phyloP scores from a whole-genome alignment of 37 sponge, comb jelly and placozoan genomes.

The Hexactinellida sp. region DNA sequence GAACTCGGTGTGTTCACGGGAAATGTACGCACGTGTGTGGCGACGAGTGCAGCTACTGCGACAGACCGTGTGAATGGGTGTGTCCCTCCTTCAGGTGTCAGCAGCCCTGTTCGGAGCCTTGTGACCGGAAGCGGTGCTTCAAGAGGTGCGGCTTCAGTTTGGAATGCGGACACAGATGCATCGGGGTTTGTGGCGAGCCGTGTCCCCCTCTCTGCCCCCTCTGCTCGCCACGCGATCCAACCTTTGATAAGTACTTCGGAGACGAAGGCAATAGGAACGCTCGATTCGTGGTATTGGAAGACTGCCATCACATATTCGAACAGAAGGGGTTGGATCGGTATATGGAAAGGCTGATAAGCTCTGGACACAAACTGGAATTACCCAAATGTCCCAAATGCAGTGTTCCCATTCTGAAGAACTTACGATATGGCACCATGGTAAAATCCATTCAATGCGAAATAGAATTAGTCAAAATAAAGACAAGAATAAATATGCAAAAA shows the following conservation, averaged over 20 bases:
- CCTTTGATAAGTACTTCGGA: neutral
- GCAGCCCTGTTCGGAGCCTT: neutral
- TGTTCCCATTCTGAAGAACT: neutral
- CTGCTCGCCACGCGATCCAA: neutral
- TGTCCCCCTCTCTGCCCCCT: neutral
- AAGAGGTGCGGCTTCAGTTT: neutral
- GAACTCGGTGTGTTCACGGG: neutral
- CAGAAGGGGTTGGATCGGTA: neutral
- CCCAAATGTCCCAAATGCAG: neutral
- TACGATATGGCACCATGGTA: neutral
- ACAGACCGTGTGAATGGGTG: neutral
- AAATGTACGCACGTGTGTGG: neutral
- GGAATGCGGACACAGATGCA: neutral
- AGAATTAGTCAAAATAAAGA: neutral
- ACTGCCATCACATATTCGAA: neutral
- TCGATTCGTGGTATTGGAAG: neutral
- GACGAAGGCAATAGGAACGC: neutral
- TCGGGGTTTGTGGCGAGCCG: neutral
- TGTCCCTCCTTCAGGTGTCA: neutral
- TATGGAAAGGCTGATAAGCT: neutral
- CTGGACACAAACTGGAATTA: neutral
- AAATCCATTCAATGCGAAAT: neutral
- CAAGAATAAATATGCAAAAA: neutral
- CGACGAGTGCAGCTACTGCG: neutral
- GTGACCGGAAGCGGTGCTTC: neutral